Percentiles rank a stretch among this genome's conserved stretches.
These are phyloP conservation scores for Choloepus didactylus DNA, from an alignment of 2,797 vertebrate genomes.

Conservation along the genomic window DNA sequence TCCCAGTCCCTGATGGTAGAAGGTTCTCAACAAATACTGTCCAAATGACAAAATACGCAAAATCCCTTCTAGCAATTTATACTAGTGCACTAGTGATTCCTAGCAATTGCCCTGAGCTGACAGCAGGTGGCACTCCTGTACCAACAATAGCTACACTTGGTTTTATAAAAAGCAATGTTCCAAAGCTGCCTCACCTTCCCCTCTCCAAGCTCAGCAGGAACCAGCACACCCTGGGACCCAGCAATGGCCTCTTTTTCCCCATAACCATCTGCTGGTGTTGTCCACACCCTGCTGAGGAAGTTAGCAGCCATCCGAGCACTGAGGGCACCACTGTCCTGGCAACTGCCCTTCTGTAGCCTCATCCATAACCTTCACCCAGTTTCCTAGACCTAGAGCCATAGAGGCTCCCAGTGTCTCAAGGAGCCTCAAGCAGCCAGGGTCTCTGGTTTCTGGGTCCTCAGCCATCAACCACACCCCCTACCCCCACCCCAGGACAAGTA, in stretches of 20 bases:
- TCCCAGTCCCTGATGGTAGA: not conserved
- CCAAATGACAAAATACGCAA: not conserved
- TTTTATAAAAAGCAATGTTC: not conserved
- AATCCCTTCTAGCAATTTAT: not conserved
- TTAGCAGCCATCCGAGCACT: not conserved
- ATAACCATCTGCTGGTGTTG: not conserved
- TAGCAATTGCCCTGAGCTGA: slow-evolving; percentile 49
- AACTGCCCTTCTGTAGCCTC: not conserved
- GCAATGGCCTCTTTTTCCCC: not conserved
- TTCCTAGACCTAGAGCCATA: not conserved
- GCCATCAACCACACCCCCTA: not conserved
- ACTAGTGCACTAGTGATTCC: fast-evolving
- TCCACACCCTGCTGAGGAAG: not conserved
- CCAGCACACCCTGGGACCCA: not conserved
- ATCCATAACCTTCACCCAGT: fast-evolving
- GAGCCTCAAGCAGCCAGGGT: not conserved
- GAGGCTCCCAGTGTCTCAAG: not conserved
- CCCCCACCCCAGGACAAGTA: not conserved
- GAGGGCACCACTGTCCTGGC: no score
- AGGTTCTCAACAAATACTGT: not conserved
- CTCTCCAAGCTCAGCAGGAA: not conserved
- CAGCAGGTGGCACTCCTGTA: slow-evolving; percentile 74
- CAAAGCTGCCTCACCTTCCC: not conserved
- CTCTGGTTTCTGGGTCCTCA: not conserved
- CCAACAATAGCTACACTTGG: not conserved